Evolutionary conservation across 2,888 invertebrate genomes (phyloP).

Genomic region (Acanthosoma haemorrhoidale): DNA sequence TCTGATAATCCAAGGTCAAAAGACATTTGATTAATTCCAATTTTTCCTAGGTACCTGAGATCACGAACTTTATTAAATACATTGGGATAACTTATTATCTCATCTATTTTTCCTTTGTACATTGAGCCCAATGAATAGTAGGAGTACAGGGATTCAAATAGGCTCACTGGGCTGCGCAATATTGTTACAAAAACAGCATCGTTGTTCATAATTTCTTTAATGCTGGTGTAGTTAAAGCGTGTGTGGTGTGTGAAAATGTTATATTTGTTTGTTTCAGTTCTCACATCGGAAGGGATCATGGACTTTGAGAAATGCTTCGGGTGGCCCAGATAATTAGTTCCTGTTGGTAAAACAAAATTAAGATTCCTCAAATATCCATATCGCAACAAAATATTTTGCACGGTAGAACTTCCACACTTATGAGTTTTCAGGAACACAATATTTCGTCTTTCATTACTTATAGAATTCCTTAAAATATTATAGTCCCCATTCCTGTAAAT

Average conservation of each 20-base stretch:
- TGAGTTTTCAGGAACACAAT: constrained; percentile 42
- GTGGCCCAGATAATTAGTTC: constrained; percentile 40
- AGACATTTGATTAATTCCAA: constrained; percentile 42
- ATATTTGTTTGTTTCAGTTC: constrained; percentile 36
- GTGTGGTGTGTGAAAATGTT: constrained; percentile 42
- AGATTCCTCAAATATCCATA: constrained; percentile 38
- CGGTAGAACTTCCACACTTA: constrained; percentile 42
- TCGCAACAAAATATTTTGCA: constrained; percentile 42
- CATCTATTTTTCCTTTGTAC: constrained; percentile 32
- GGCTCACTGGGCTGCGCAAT: constrained; percentile 38
- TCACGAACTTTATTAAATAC: not conserved
- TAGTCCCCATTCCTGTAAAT: not conserved
- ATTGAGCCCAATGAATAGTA: constrained; percentile 37
- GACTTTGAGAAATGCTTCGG: constrained; percentile 34
- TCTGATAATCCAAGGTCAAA: constrained; percentile 40
- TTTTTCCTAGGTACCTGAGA: constrained; percentile 27
- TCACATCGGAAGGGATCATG: constrained; percentile 35
- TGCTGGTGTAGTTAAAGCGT: constrained; percentile 32
- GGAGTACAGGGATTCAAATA: constrained; percentile 40
- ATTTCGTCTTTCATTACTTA: constrained; percentile 20
- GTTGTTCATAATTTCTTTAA: constrained; percentile 40
- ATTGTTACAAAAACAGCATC: constrained; percentile 40
- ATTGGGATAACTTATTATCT: constrained; percentile 25
- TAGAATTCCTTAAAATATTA: not conserved
- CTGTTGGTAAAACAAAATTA: constrained; percentile 39